phyloP scores from a whole-genome alignment of 2,113 vertebrate species.

The Pachycephala philippinensis region DNA sequence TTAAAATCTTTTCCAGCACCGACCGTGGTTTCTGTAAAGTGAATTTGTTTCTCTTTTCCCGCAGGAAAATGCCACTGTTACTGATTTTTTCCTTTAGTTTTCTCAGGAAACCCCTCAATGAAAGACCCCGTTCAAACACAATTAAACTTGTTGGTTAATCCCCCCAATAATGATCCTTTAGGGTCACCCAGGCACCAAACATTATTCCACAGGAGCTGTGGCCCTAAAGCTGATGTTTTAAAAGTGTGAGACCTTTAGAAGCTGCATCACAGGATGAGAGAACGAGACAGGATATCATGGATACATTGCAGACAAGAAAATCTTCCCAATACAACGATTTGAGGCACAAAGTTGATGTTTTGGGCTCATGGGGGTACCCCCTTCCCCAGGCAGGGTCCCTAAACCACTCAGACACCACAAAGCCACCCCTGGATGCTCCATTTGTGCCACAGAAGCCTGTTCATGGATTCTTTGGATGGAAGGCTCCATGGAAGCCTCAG shows the following conservation, averaged over 20 bases:
- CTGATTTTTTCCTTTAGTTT: neutral
- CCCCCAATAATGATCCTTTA: neutral
- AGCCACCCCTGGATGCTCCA: neutral
- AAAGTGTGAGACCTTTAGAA: accelerated
- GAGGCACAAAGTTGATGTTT: neutral
- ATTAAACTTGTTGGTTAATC: neutral
- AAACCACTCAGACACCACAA: neutral
- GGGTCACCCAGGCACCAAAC: neutral
- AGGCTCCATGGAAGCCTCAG: neutral
- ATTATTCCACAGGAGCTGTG: neutral
- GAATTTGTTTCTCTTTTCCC: accelerated
- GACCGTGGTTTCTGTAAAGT: neutral
- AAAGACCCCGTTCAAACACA: neutral
- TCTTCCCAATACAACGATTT: neutral
- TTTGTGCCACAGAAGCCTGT: neutral
- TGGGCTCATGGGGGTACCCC: accelerated
- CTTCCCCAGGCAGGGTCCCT: neutral
- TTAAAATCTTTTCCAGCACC: neutral
- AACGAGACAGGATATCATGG: accelerated
- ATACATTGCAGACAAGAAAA: neutral
- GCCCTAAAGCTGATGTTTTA: neutral
- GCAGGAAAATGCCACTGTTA: neutral
- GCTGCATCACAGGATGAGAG: neutral
- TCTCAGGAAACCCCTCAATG: neutral
- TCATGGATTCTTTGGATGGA: accelerated